Percentiles rank a stretch among this genome's conserved stretches.
These are phyloP conservation scores for Drosophila pandora DNA, from an alignment of 1,140 invertebrate species.

Conservation along the genomic window DNA sequence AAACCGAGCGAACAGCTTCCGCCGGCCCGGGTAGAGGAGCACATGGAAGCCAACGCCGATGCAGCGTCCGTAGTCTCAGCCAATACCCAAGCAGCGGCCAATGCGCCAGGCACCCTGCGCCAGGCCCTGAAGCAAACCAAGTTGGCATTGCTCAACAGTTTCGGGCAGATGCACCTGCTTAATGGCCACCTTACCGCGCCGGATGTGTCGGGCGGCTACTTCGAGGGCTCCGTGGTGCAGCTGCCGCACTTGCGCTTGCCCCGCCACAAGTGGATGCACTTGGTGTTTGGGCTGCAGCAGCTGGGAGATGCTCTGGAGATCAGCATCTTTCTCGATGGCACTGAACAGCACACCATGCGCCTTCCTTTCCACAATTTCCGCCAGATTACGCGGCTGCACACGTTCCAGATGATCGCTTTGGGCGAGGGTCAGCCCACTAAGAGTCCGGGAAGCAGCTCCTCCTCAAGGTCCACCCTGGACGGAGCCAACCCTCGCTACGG, in stretches of 20 bases:
- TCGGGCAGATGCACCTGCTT: slow-evolving; percentile 78
- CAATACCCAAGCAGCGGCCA: slow-evolving; percentile 14
- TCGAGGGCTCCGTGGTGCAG: slow-evolving; percentile 51
- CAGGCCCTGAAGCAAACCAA: slow-evolving; percentile 79
- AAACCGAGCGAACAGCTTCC: slow-evolving; percentile 67
- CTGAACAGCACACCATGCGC: slow-evolving; percentile 64
- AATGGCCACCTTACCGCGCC: slow-evolving; percentile 46
- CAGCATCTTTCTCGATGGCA: slow-evolving; percentile 64
- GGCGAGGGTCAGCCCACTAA: slow-evolving; percentile 56
- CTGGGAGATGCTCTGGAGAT: slow-evolving; percentile 58
- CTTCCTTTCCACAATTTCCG: slow-evolving; percentile 65
- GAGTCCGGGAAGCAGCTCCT: slow-evolving; percentile 53
- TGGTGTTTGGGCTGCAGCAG: slow-evolving; percentile 65
- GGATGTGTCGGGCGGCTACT: slow-evolving; percentile 46
- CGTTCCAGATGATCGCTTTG: slow-evolving; percentile 69
- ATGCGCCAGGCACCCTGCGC: slow-evolving; percentile 51
- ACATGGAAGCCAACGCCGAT: slow-evolving; percentile 41
- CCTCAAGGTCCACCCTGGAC: slow-evolving; percentile 62
- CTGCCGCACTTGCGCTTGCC: slow-evolving; percentile 60
- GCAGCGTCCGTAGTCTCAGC: slow-evolving; percentile 15
- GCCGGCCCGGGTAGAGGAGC: slow-evolving; percentile 52
- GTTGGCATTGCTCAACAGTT: slow-evolving; percentile 72
- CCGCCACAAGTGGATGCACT: slow-evolving; percentile 76
- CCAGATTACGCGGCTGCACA: slow-evolving; percentile 43
- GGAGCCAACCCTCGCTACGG: slow-evolving; percentile 51